Evolutionary conservation across 2,113 vertebrate genomes (phyloP).

Genomic region (Caloenas nicobarica): DNA sequence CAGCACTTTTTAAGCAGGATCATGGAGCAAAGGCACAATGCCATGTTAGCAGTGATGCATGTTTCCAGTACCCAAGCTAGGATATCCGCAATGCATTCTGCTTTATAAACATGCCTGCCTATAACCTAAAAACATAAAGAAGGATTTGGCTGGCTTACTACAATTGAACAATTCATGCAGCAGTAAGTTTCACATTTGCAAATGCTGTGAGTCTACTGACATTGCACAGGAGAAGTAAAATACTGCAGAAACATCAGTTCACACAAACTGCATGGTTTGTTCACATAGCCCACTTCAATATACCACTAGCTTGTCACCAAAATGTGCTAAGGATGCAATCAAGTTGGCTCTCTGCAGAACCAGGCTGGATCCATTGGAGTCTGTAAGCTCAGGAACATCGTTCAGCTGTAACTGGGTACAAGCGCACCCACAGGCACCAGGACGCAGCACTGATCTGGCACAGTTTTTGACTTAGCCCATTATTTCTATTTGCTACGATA

Average conservation of each 20-base stretch:
- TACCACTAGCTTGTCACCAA: background rate
- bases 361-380: background rate
- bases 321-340: background rate
- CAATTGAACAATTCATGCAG: background rate
- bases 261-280: background rate
- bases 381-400: background rate
- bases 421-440: background rate
- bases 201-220: background rate
- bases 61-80: background rate
- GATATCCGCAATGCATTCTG: background rate
- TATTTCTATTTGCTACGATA: background rate
- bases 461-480: background rate
- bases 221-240: rapidly evolving
- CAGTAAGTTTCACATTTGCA: background rate
- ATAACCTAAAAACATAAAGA: background rate
- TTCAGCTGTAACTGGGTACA: background rate
- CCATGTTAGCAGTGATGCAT: rapidly evolving
- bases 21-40: background rate
- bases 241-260: background rate
- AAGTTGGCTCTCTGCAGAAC: background rate
- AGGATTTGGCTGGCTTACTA: background rate
- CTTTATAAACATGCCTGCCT: background rate
- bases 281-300: background rate
- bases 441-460: background rate
- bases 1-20: background rate